These are phyloP conservation scores for Riptortus pedestris DNA, from an alignment of 1,140 invertebrate species.

Conservation along the genomic window DNA sequence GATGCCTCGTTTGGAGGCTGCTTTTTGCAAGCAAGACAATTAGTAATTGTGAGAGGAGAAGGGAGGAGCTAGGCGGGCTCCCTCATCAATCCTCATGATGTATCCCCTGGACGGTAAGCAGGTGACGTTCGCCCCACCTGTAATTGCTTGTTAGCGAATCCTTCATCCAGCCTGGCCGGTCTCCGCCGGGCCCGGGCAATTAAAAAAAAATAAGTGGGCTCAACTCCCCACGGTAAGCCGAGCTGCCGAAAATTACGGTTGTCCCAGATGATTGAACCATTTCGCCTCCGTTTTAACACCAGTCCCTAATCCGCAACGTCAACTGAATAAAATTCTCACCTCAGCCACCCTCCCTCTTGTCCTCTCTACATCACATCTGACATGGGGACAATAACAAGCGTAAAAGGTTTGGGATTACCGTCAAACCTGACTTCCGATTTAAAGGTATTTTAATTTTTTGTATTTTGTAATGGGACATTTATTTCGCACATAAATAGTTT, in stretches of 20 bases:
- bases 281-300: constrained; percentile 4
- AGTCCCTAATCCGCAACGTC: constrained; percentile 7
- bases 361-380: neutral
- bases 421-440: neutral
- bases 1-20: constrained; percentile 24
- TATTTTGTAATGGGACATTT: no score
- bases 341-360: neutral
- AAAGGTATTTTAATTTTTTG: no score
- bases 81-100: constrained; percentile 20
- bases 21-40: constrained; percentile 25
- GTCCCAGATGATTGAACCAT: constrained; percentile 13
- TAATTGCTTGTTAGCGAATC: constrained; percentile 20
- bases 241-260: neutral
- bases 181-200: neutral
- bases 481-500: no score
- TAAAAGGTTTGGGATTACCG: neutral
- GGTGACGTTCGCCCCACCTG: constrained; percentile 7
- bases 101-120: constrained; percentile 4
- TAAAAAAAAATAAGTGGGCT: constrained; percentile 6
- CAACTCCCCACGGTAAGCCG: neutral
- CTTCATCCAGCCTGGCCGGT: neutral
- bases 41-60: constrained; percentile 20
- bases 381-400: neutral
- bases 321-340: neutral
- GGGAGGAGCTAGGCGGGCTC: neutral